Percentiles rank a stretch among this genome's conserved stretches.
These are phyloP conservation scores for Montifringilla adamsi DNA, from an alignment of 2,113 vertebrate species.

Conservation along the genomic window DNA sequence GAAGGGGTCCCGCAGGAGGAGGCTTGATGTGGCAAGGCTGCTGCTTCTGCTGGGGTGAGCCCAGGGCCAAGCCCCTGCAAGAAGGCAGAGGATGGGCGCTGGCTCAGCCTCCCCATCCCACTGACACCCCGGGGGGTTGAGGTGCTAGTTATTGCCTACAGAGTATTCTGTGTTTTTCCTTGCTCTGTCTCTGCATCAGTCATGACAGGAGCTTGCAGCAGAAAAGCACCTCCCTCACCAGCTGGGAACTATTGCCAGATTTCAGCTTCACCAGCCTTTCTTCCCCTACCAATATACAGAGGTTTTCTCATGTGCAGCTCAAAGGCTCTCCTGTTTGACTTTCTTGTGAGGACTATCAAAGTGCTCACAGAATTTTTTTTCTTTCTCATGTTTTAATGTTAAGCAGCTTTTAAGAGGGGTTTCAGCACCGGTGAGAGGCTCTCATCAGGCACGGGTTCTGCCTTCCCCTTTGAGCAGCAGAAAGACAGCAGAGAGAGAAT, in stretches of 20 bases:
- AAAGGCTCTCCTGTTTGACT: slow-evolving; percentile 44
- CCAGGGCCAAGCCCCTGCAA: fast-evolving
- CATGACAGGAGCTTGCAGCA: neutral
- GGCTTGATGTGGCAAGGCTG: neutral
- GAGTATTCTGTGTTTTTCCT: neutral
- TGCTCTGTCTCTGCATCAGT: slow-evolving; percentile 10
- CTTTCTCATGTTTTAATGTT: neutral
- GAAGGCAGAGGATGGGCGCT: fast-evolving
- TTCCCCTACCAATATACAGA: neutral
- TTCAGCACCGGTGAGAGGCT: neutral
- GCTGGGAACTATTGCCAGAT: slow-evolving; percentile 28
- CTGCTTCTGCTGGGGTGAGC: neutral
- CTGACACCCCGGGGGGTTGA: neutral
- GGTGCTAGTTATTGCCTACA: neutral
- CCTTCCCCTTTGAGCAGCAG: neutral
- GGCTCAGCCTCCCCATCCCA: neutral
- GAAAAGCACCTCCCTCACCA: slow-evolving; percentile 25
- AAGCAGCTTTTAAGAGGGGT: slow-evolving; percentile 19
- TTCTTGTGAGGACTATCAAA: slow-evolving; percentile 35
- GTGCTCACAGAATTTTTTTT: neutral
- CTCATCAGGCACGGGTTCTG: neutral
- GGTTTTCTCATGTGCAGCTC: slow-evolving; percentile 11
- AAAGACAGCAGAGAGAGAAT: slow-evolving; percentile 6
- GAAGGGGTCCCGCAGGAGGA: neutral
- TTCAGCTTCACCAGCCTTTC: neutral